Base-by-base conservation (phyloP, 1,140 invertebrate genomes). In the Drosophila rufa region DNA sequence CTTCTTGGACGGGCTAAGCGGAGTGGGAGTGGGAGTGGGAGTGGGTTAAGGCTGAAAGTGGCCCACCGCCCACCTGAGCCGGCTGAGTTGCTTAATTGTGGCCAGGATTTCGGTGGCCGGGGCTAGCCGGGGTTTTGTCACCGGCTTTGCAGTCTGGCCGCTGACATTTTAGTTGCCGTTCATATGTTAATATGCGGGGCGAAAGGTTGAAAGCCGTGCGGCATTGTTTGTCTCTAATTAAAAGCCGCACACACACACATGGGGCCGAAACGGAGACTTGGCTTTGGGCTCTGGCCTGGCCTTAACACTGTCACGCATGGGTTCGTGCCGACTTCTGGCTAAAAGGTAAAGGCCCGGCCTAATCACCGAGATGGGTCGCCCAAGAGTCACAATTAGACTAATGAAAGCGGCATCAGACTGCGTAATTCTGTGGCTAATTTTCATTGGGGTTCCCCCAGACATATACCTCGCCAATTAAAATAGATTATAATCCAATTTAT, bases 401-500 rank as follows among this genome's bases (percentile, higher is more conserved):
- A 89, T 89, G 85, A 89, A 90, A 81, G 75, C 85, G 86, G 70
- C 85, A 89, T 84, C 78, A 81, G 70, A 79, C 79, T 85, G 59
- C 79, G 85, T 85, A 82, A 81, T 91, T 90, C 84, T 77, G 71
- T 85, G 82, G 77, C 77, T 70, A 87, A 80, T 87, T 87, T 75
- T 74, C 80, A 70, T 80, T 65, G 62, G 62, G 67, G 22, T 46
- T 36, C 30, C 22, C 40, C 22, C 47, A 40, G 62, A 25, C 45
- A 73, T 68, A 40, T 62, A 46, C 64, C 71, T 82, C 69, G 61
- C 85, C 85, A 90, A 89, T 89, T 89, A 89, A 89, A 91, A 89
- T 84, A 89, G 84, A 89, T 89, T 89, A 90, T 90, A 84, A 85
- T 90, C 82, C 85, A 90, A 89, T 90, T 90, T 90, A 70, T 38